These are phyloP conservation scores for Bungarus multicinctus DNA, from an alignment of 2,113 vertebrate species.

Conservation along the genomic window DNA sequence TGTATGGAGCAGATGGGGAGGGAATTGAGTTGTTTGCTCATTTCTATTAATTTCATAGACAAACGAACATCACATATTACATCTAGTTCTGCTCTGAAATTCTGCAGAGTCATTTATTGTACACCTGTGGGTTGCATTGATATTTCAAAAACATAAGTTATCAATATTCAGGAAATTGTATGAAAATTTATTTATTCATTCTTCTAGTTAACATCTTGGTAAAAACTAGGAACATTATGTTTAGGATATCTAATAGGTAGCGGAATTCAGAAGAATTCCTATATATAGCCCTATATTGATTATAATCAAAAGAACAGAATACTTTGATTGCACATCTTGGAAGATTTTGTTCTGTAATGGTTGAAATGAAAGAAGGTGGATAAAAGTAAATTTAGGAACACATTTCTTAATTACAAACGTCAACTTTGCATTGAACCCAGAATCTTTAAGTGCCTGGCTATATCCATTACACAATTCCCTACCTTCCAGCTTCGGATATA, in stretches of 20 bases:
- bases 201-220: background rate
- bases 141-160: background rate
- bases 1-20: background rate
- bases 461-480: conserved; percentile 18
- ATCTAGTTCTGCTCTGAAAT: background rate
- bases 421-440: background rate
- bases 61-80: background rate
- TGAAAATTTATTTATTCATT: background rate
- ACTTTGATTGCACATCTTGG: background rate
- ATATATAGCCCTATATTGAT: background rate
- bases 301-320: background rate
- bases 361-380: background rate
- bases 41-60: background rate
- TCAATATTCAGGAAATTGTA: background rate
- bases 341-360: background rate
- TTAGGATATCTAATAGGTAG: background rate
- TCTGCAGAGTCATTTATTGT: background rate
- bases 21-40: background rate
- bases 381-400: background rate
- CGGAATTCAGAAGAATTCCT: background rate
- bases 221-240: background rate
- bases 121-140: background rate
- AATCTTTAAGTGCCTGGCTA: background rate
- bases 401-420: background rate
- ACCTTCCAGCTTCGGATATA: conserved; percentile 77